Conservation (phyloP, 2,888 invertebrate genomes). For the Buathra laborator region DNA sequence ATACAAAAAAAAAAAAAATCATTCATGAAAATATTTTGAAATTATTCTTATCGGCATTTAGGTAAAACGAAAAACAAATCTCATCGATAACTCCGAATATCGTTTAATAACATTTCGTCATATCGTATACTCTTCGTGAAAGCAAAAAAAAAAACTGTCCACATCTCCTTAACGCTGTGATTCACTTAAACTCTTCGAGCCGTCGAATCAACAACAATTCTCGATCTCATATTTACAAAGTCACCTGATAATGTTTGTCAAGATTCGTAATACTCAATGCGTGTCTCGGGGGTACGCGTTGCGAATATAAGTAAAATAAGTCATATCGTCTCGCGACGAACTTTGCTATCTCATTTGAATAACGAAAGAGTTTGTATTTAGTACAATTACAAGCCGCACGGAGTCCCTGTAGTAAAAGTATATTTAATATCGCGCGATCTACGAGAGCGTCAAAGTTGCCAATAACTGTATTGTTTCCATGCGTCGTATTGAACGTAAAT, state of each 20-base stretch:
- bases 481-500: not conserved
- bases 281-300: not conserved
- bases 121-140: not conserved
- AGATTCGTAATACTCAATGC: not conserved
- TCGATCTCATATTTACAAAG: constrained; percentile 6
- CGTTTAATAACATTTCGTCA: not conserved
- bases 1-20: not conserved
- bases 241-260: not conserved
- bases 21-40: too few relatives aligned
- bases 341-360: constrained; percentile 1
- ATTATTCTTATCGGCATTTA: too few relatives aligned
- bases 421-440: not conserved
- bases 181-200: not conserved
- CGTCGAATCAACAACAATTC: not conserved
- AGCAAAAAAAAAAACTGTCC: not conserved
- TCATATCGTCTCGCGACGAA: not conserved
- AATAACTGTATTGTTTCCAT: not conserved
- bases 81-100: not conserved
- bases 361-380: not conserved
- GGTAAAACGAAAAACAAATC: not conserved
- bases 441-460: not conserved
- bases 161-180: not conserved
- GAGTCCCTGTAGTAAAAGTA: not conserved
- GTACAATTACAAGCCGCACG: not conserved
- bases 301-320: not conserved